Conservation (phyloP, 1,140 invertebrate genomes). For the Triops longicaudatus region DNA sequence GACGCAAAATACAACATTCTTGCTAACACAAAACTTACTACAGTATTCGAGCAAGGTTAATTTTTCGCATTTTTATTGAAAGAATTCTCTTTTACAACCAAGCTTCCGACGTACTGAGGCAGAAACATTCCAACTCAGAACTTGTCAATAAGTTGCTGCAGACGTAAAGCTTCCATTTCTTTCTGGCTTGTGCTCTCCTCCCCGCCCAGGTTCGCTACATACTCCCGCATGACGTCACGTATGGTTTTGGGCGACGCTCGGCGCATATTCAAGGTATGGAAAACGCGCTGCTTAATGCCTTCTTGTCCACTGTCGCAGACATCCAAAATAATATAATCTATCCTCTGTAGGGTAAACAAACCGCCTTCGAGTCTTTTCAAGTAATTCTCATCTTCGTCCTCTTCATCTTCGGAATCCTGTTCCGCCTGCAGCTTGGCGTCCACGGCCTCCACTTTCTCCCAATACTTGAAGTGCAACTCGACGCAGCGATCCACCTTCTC, state of each 20-base stretch:
- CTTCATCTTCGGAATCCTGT: constrained; percentile 40
- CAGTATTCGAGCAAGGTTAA: too few relatives aligned
- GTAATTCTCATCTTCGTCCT: constrained; percentile 74
- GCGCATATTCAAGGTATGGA: constrained; percentile 78
- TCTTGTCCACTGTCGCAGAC: constrained; percentile 66
- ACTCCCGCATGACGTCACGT: constrained; percentile 78
- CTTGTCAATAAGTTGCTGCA: neutral
- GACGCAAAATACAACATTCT: too few relatives aligned
- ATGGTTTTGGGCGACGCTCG: constrained; percentile 90
- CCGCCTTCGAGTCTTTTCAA: constrained; percentile 81
- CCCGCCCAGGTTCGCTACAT: neutral
- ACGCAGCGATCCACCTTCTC: constrained; percentile 95
- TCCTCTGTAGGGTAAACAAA: constrained; percentile 87
- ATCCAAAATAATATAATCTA: constrained; percentile 93
- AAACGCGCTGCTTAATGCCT: constrained; percentile 76
- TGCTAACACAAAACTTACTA: too few relatives aligned
- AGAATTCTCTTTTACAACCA: neutral
- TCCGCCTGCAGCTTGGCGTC: constrained; percentile 64
- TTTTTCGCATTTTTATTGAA: neutral
- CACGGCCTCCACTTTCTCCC: constrained; percentile 82
- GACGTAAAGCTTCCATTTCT: neutral
- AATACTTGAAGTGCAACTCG: constrained; percentile 95
- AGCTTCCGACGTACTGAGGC: neutral
- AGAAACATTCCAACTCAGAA: neutral
- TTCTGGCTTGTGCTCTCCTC: neutral